Conservation (phyloP, 2,113 vertebrate species). For the Boulengerochromis microlepis region DNA sequence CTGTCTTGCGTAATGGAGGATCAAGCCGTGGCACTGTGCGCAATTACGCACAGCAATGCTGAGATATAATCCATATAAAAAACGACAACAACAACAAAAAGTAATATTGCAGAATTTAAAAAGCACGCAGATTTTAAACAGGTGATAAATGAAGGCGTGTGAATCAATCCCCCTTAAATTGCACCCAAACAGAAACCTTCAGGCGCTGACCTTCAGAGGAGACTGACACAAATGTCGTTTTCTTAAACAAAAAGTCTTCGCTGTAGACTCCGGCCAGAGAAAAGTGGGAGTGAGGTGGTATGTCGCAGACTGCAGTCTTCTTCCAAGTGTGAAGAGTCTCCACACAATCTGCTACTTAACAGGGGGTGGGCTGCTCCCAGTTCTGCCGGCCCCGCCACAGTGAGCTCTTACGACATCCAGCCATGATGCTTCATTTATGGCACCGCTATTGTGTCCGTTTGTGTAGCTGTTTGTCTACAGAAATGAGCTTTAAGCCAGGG, state of each 20-base stretch:
- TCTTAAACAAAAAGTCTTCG: constrained; percentile 64
- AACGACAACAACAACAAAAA: background rate
- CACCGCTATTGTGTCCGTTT: background rate
- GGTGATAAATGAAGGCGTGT: background rate
- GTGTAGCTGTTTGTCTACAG: background rate
- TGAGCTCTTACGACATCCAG: constrained; percentile 82
- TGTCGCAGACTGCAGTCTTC: constrained; percentile 12
- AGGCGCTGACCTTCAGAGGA: constrained; percentile 13
- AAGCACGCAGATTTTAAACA: background rate
- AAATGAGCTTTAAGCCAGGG: background rate
- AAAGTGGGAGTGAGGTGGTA: background rate
- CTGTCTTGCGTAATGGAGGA: background rate
- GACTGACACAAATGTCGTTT: background rate
- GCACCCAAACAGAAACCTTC: background rate
- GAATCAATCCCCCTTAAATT: background rate
- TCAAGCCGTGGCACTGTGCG: background rate
- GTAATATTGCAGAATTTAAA: background rate
- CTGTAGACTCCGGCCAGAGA: constrained; percentile 39
- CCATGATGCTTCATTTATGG: background rate
- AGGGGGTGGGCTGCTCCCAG: constrained; percentile 67
- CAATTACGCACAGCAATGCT: constrained; percentile 23
- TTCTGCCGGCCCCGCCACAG: constrained; percentile 63
- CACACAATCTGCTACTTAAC: constrained; percentile 85
- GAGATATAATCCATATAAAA: background rate
- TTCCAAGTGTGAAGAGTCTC: constrained; percentile 82